Evolutionary conservation across 2,888 invertebrate species (phyloP), one percentile per base, ranked within the genome.

Genomic region (Cactoblastis cactorum): DNA sequence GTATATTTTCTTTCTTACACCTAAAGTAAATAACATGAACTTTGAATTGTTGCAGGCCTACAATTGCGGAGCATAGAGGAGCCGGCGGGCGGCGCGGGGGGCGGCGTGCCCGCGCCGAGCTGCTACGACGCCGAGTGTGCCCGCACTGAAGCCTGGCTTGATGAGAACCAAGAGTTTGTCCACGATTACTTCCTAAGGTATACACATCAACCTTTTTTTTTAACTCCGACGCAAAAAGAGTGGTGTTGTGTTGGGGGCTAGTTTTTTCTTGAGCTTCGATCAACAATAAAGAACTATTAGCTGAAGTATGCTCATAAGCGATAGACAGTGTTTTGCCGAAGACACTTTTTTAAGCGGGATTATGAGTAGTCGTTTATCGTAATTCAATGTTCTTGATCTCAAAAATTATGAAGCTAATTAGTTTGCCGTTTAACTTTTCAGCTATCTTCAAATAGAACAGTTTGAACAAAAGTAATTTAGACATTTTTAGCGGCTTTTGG

Each of bases 121-220:
- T 89, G 92, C 79, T 96, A 96, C 83, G 95, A 96, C 86, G 94
- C 95, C 61, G 96, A 96, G 83, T 95, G 95, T 83, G 95, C 96
- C 53, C 93, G 95, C 61, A 96, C 97, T 91, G 97, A 98, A 88
- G 94, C 96, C 68, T 98, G 98, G 98, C 93, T 98, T 65, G 98
- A 98, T 87, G 97, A 97, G 83, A 97, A 98, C 91, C 97, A 96
- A 66, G 97, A 97, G 82, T 98, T 98, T 82, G 95, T 96, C 62
- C 95, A 97, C 80, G 97, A 98, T 84, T 98, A 98, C 86, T 97
- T 98, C 80, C 92, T 97, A 83, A 95, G 97, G 96, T 96, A 77
- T 81, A 81, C 4, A 54, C 52, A 17, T 6, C n/a, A n/a, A n/a
- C n/a, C n/a, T n/a, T n/a, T n/a, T n/a, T n/a, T n/a, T n/a, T n/a